Conservation (phyloP, 2,888 invertebrate genomes). For the Caenorhabditis sulstoni region DNA sequence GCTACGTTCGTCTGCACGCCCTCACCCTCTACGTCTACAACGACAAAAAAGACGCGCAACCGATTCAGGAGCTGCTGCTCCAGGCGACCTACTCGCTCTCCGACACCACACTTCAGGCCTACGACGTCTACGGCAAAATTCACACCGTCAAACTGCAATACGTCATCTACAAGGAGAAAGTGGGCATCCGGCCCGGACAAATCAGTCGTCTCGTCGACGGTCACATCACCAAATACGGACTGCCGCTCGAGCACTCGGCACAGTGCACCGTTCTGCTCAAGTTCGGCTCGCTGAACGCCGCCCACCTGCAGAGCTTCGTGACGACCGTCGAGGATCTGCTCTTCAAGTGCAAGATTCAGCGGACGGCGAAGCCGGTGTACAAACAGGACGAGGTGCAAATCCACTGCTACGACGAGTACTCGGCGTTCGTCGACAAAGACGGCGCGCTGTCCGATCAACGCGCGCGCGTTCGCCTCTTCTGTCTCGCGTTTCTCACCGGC, state of each 20-base stretch:
- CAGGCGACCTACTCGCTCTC: constrained; percentile 82
- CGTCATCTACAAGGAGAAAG: constrained; percentile 97
- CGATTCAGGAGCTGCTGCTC: constrained; percentile 76
- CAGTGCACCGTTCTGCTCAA: constrained; percentile 96
- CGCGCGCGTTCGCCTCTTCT: constrained; percentile 94
- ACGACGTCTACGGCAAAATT: constrained; percentile 98
- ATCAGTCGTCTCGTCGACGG: constrained; percentile 74
- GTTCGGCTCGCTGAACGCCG: constrained; percentile 91
- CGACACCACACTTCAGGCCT: constrained; percentile 87
- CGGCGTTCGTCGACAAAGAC: constrained; percentile 84
- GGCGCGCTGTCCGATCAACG: constrained; percentile 89
- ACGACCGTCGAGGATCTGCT: constrained; percentile 93
- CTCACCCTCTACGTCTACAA: constrained; percentile 85
- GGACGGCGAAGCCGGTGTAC: constrained; percentile 85
- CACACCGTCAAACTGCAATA: constrained; percentile 98
- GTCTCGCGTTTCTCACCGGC: constrained; percentile 95
- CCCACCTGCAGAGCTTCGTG: constrained; percentile 94
- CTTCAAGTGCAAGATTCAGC: constrained; percentile 87
- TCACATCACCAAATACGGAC: constrained; percentile 92
- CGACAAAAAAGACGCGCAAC: constrained; percentile 62
- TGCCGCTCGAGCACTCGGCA: constrained; percentile 96
- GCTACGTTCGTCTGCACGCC: constrained; percentile 90
- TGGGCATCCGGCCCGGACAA: constrained; percentile 89
- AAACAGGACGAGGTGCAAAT: constrained; percentile 92
- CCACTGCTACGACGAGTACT: constrained; percentile 81